Evolutionary conservation across 2,888 invertebrate species (phyloP).

Genomic region (Lycaena phlaeas): DNA sequence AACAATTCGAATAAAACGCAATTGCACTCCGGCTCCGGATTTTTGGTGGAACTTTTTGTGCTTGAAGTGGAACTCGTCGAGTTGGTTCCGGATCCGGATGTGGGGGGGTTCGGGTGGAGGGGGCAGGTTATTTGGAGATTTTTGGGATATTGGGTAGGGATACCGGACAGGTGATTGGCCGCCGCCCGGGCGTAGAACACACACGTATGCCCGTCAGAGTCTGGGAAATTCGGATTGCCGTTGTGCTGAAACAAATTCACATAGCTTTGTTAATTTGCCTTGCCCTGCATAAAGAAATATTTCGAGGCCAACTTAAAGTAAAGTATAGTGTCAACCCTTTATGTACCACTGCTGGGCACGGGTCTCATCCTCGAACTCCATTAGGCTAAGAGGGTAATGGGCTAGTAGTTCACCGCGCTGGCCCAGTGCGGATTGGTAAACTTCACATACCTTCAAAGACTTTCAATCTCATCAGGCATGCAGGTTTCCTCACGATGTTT

Average conservation of each 20-base stretch:
- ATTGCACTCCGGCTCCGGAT: conserved; percentile 59
- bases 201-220: conserved; percentile 71
- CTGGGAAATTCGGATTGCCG: conserved; percentile 92
- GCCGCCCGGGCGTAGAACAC: conserved; percentile 68
- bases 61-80: conserved; percentile 25
- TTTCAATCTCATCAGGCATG: too few relatives aligned
- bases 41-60: conserved; percentile 35
- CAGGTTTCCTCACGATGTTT: too few relatives aligned
- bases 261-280: too few relatives aligned
- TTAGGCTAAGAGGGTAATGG: too few relatives aligned
- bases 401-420: too few relatives aligned
- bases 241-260: conserved; percentile 81
- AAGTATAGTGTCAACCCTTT: too few relatives aligned
- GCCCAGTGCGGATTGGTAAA: too few relatives aligned
- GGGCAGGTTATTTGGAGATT: conserved; percentile 54
- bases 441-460: too few relatives aligned
- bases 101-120: conserved; percentile 45
- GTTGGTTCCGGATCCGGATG: conserved; percentile 25
- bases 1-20: conserved; percentile 60
- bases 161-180: conserved; percentile 61
- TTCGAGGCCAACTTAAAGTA: too few relatives aligned
- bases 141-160: conserved; percentile 50
- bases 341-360: too few relatives aligned
- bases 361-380: too few relatives aligned
- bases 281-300: too few relatives aligned